phyloP scores from a whole-genome alignment of 2,797 vertebrate genomes.

The Falco peregrinus region DNA sequence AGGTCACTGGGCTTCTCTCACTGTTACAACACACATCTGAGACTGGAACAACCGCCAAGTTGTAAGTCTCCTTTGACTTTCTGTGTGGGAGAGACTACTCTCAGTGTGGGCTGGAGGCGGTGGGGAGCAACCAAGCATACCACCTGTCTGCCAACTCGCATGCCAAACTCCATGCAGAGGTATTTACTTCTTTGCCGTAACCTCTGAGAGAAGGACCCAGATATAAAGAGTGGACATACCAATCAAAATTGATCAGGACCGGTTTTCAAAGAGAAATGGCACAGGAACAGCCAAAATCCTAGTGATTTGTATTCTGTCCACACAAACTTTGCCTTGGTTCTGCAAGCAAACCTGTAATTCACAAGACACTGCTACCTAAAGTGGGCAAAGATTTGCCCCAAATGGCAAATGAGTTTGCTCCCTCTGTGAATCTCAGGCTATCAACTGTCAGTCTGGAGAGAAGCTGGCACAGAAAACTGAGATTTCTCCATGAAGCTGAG shows the following conservation, averaged over 20 bases:
- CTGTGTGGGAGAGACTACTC: not conserved
- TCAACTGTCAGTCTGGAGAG: not conserved
- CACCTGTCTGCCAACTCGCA: not conserved
- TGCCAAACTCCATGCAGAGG: not conserved
- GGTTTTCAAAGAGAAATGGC: not conserved
- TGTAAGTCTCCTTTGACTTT: not conserved
- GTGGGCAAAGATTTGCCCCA: not conserved
- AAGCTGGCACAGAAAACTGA: not conserved
- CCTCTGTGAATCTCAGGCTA: not conserved
- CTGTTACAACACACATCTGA: not conserved
- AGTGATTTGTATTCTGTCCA: not conserved
- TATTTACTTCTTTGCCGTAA: not conserved
- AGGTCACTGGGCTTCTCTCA: not conserved
- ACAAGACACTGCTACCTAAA: not conserved
- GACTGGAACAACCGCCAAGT: not conserved
- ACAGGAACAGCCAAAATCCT: not conserved
- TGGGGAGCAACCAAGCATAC: not conserved
- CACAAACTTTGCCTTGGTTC: not conserved
- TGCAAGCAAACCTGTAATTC: not conserved
- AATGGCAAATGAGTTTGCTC: not conserved
- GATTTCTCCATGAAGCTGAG: conserved; percentile 67
- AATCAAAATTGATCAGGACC: not conserved
- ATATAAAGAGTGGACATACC: not conserved
- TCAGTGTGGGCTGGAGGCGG: accelerated
- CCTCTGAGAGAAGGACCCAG: not conserved